A percentile compares a stretch with the other conserved stretches of the same genome.
These are phyloP conservation scores for Cercopithecus mona DNA, from an alignment of 2,113 vertebrate genomes.

Conservation along the genomic window DNA sequence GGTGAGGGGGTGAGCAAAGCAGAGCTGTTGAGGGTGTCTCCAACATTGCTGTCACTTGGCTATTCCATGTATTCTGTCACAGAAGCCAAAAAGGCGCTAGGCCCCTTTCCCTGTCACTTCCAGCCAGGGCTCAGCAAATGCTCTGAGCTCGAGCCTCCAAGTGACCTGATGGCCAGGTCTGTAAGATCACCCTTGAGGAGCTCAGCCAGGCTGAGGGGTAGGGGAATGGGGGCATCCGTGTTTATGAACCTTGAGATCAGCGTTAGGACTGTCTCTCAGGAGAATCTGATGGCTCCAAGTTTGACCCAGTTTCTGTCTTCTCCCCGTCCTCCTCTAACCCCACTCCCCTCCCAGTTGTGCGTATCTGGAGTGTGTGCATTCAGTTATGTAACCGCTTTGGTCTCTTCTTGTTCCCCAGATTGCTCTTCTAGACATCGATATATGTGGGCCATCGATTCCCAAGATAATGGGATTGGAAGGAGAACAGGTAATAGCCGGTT, in stretches of 20 bases:
- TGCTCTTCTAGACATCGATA: constrained; percentile 95
- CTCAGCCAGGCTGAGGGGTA: background rate
- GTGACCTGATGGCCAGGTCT: background rate
- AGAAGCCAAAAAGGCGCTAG: background rate
- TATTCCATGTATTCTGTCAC: background rate
- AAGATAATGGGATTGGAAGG: constrained; percentile 97
- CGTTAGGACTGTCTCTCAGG: background rate
- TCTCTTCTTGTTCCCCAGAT: constrained; percentile 83
- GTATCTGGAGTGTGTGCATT: accelerated
- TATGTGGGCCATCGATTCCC: constrained; percentile 96
- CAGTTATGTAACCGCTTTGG: background rate
- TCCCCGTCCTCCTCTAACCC: background rate
- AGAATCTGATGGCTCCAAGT: background rate
- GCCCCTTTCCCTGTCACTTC: too few species aligned
- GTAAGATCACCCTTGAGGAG: background rate
- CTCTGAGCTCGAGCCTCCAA: background rate
- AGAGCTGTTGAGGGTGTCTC: background rate
- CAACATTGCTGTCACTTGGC: background rate
- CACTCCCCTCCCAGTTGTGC: accelerated
- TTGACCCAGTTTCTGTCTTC: background rate
- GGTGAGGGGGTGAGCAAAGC: background rate
- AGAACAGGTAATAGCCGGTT: constrained; percentile 87
- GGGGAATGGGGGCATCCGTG: background rate
- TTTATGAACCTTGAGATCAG: too few species aligned
- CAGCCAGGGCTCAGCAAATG: background rate